These are phyloP conservation scores for Biston betularia DNA, from an alignment of 2,888 invertebrate genomes.

Conservation along the genomic window DNA sequence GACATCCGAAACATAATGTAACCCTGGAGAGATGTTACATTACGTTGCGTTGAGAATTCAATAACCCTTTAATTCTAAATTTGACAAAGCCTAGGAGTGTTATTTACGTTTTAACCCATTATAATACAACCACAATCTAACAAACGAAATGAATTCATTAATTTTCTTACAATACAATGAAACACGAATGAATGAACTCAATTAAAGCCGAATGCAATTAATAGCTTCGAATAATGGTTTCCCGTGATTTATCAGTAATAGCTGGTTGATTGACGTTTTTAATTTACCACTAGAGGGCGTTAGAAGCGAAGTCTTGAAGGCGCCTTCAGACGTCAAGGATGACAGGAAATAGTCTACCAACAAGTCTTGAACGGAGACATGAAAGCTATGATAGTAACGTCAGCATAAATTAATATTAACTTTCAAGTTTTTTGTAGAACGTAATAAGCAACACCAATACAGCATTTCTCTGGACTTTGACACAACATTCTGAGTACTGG, in stretches of 20 bases:
- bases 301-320: constrained; percentile 53
- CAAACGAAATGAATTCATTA: constrained; percentile 68
- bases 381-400: constrained; percentile 12
- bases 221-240: constrained; percentile 73
- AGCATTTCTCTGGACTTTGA: too few species aligned
- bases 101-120: constrained; percentile 54
- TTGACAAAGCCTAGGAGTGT: constrained; percentile 31
- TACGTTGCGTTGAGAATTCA: too few species aligned
- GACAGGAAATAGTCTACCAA: constrained; percentile 52
- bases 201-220: constrained; percentile 77
- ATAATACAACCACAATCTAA: constrained; percentile 49
- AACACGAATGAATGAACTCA: constrained; percentile 74
- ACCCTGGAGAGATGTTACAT: too few species aligned
- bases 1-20: too few species aligned
- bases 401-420: too few species aligned
- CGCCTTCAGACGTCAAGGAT: constrained; percentile 57
- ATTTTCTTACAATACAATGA: constrained; percentile 63
- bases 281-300: constrained; percentile 63
- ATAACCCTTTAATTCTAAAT: background rate
- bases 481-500: too few species aligned
- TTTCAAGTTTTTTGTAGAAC: too few species aligned
- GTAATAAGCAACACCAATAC: too few species aligned
- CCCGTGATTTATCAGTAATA: constrained; percentile 78
- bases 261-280: constrained; percentile 81
- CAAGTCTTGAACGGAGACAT: constrained; percentile 49